Evolutionary conservation across 2,113 vertebrate genomes (phyloP), one percentile per base, ranked within the genome.

Genomic region (Asarcornis scutulata): DNA sequence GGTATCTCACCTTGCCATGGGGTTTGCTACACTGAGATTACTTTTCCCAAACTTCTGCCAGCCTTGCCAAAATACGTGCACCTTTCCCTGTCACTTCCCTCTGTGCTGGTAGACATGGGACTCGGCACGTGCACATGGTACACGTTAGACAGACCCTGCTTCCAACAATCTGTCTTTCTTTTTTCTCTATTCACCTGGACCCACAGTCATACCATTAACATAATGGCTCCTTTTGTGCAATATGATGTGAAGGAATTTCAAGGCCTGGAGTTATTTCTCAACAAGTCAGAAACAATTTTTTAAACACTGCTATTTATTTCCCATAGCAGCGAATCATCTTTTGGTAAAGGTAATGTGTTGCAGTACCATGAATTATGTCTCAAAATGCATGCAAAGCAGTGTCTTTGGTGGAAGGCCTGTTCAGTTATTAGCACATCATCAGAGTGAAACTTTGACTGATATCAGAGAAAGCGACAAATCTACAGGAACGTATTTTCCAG

Each of bases 391-490:
- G 81, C 0, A 26, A 75, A 76, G 44, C 53, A 23, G 48, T 25
- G 62, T 40, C 66, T 81, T 92, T 72, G 25, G 90, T 71, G 40
- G 58, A 95, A 93, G 66, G 16, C 46, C 66, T 66, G 62, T 53
- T 75, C 21, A 2, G 31, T 84, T 95, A 73, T 73, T 73, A 93
- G 31, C 69, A 34, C 92, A 90, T 92, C 58, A 46, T 91, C 52
- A 58, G 73, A 69, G n/a, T 42, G 40, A 74, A 94, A 87, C 86
- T 90, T 85, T 64, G 76, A 84, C 68, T 44, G 29, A 18, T 60
- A 88, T 64, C 85, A 83, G 83, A 95, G 82, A 79, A 88, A 55
- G 71, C 81, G 62, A 63, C 81, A 95, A 95, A 89, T 90, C 76
- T 81, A 58, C 2, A 2, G 38, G 34, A 87, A 67, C 26, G 10